A percentile compares a stretch with the other conserved stretches of the same genome.
phyloP scores from a whole-genome alignment of 2,113 vertebrate species.

The Corythoichthys intestinalis region DNA sequence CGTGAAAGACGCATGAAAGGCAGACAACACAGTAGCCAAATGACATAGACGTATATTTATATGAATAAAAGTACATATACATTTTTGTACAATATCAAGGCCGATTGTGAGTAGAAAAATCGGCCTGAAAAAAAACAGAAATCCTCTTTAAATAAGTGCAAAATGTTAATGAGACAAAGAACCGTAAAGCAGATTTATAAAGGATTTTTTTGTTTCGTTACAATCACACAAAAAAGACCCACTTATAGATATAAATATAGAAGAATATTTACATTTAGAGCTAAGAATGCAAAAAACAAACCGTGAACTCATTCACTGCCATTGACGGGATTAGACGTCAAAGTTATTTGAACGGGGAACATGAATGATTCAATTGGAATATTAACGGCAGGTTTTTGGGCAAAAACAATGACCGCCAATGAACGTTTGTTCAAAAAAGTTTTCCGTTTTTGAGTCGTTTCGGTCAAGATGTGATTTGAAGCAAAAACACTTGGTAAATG shows the following conservation, averaged over 20 bases:
- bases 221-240: constrained; percentile 73
- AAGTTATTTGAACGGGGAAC: too few relatives aligned
- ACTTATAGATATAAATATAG: constrained; percentile 68
- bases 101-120: constrained; percentile 70
- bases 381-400: too few relatives aligned
- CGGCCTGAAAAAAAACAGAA: constrained; percentile 69
- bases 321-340: too few relatives aligned
- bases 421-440: too few relatives aligned
- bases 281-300: background rate
- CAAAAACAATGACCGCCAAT: too few relatives aligned
- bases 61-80: constrained; percentile 81
- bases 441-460: too few relatives aligned
- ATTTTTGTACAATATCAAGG: constrained; percentile 75
- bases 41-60: constrained; percentile 82
- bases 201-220: constrained; percentile 58
- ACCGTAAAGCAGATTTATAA: constrained; percentile 77
- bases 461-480: too few relatives aligned
- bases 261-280: constrained; percentile 33
- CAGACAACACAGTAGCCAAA: constrained; percentile 39
- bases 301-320: background rate
- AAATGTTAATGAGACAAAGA: constrained; percentile 78
- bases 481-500: too few relatives aligned
- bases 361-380: too few relatives aligned
- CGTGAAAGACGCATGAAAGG: too few relatives aligned
- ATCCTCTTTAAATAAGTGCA: constrained; percentile 80